These are phyloP conservation scores for Plutella xylostella DNA, from an alignment of 2,888 invertebrate species.

Conservation along the genomic window DNA sequence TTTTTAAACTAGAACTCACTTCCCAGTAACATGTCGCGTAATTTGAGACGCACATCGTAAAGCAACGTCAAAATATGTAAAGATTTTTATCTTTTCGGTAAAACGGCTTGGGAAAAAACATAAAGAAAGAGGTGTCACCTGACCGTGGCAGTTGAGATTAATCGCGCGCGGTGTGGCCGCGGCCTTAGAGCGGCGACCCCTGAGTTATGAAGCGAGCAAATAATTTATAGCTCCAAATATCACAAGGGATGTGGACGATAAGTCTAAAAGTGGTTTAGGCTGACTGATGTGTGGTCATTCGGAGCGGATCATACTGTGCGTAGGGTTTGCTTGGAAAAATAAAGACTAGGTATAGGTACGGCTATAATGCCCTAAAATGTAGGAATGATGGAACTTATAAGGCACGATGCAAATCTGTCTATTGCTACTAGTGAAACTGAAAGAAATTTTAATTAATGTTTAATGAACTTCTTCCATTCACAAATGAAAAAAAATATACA, in stretches of 20 bases:
- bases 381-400: no score
- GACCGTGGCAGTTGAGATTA: constrained; percentile 64
- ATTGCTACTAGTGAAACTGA: no score
- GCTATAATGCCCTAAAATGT: no score
- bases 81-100: constrained; percentile 70
- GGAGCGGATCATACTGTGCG: no score
- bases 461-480: no score
- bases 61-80: constrained; percentile 70
- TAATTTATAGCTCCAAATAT: constrained; percentile 37
- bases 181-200: constrained; percentile 52
- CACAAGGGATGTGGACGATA: neutral
- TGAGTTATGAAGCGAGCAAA: constrained; percentile 58
- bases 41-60: constrained; percentile 64
- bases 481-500: no score
- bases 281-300: no score
- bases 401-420: no score
- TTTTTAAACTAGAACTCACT: constrained; percentile 6
- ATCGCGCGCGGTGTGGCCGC: constrained; percentile 60
- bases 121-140: constrained; percentile 72
- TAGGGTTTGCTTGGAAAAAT: no score
- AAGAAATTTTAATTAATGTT: no score
- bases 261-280: neutral
- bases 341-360: no score
- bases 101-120: constrained; percentile 72
- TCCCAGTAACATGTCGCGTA: constrained; percentile 33